These are phyloP conservation scores for Cephus spinipes DNA, from an alignment of 2,888 invertebrate species.

Conservation along the genomic window DNA sequence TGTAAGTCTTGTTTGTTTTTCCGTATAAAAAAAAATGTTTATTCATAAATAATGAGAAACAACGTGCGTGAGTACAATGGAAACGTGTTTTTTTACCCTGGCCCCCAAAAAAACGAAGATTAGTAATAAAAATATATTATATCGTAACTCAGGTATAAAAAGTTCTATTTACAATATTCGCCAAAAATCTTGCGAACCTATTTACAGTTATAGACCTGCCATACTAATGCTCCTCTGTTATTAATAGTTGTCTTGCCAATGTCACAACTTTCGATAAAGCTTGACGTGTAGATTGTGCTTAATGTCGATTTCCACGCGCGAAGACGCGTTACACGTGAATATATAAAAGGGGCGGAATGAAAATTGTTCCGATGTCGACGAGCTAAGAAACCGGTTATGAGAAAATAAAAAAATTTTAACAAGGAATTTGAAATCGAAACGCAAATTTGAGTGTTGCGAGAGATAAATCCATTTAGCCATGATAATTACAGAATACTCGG, in stretches of 20 bases:
- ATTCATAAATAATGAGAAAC: constrained; percentile 49
- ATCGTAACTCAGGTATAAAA: constrained; percentile 52
- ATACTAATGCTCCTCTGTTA: not conserved
- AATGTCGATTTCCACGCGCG: too few relatives aligned
- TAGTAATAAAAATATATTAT: constrained; percentile 37
- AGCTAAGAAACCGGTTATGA: too few relatives aligned
- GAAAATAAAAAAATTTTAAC: too few relatives aligned
- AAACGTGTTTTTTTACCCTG: constrained; percentile 43
- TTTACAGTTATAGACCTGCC: constrained; percentile 5
- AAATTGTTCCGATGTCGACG: too few relatives aligned
- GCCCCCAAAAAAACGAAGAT: constrained; percentile 42
- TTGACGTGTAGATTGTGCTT: too few relatives aligned
- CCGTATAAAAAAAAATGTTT: constrained; percentile 33
- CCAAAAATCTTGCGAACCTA: not conserved
- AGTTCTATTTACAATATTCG: constrained; percentile 45
- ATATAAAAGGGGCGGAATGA: too few relatives aligned
- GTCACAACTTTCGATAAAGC: too few relatives aligned
- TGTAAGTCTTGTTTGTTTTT: not conserved
- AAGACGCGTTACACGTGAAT: too few relatives aligned
- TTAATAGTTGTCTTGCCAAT: not conserved
- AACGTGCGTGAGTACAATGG: constrained; percentile 48
- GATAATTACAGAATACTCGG: too few relatives aligned
- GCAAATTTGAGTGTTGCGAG: too few relatives aligned
- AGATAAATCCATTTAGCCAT: too few relatives aligned
- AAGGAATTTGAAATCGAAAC: too few relatives aligned